Evolutionary conservation across 2,888 invertebrate genomes (phyloP).

Genomic region (Dione juno): DNA sequence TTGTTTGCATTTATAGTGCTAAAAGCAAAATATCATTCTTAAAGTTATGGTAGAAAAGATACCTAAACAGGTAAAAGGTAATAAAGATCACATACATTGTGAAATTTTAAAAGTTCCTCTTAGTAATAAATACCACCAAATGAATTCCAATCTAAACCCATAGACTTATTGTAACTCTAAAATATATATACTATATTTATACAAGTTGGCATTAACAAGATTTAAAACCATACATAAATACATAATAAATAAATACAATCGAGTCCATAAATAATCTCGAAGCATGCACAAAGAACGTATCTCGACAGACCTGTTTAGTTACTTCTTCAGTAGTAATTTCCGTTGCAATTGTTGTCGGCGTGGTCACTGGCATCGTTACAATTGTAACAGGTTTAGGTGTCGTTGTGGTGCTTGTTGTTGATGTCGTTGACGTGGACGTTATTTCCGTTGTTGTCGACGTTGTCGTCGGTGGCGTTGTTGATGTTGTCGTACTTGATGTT

Average conservation of each 20-base stretch:
- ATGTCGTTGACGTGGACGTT: slow-evolving; percentile 52
- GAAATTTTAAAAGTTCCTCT: not conserved
- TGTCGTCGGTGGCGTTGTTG: slow-evolving; percentile 46
- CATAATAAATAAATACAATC: not conserved
- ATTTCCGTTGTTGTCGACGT: slow-evolving; percentile 51
- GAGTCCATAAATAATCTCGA: not conserved
- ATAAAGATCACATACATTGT: not conserved
- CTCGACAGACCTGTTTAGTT: slow-evolving; percentile 68
- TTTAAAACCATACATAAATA: not conserved
- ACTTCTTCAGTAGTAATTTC: slow-evolving; percentile 69
- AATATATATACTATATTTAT: not conserved
- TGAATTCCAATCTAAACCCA: slow-evolving; percentile 5
- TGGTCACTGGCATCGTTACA: slow-evolving; percentile 44
- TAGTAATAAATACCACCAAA: not conserved
- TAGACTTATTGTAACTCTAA: not conserved
- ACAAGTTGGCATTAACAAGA: not conserved
- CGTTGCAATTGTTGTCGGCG: slow-evolving; percentile 59
- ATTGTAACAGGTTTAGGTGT: slow-evolving; percentile 51
- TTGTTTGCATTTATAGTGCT: slow-evolving; percentile 3
- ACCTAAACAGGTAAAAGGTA: not conserved
- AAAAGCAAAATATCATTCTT: slow-evolving; percentile 4
- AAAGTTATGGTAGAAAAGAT: not conserved
- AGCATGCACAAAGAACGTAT: slow-evolving; percentile 36
- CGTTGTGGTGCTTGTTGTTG: slow-evolving; percentile 38
- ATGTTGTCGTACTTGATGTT: slow-evolving; percentile 47